Percentiles rank a stretch among this genome's conserved stretches.
phyloP scores from a whole-genome alignment of 2,888 invertebrate species.

The Noctua janthina region DNA sequence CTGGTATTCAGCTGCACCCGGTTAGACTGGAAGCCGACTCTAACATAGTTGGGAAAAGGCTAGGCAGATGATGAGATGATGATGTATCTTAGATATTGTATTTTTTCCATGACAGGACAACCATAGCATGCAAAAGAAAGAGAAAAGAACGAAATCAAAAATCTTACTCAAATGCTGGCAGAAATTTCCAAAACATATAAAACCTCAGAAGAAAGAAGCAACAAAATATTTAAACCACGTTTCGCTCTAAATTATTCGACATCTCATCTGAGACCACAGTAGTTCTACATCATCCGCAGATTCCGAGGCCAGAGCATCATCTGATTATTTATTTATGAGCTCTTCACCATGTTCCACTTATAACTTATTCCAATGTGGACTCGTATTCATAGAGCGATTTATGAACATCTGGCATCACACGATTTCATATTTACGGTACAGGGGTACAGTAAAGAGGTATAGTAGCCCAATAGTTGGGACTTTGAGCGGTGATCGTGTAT shows the following conservation, averaged over 20 bases:
- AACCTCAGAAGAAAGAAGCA: neutral
- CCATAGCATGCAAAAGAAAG: too few species aligned
- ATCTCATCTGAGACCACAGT: constrained; percentile 3
- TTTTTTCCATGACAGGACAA: neutral
- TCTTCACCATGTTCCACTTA: constrained; percentile 57
- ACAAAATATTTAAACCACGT: neutral
- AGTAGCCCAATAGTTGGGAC: constrained; percentile 12
- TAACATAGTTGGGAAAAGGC: too few species aligned
- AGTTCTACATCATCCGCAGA: constrained; percentile 19
- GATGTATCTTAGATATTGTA: too few species aligned
- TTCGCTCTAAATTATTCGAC: constrained; percentile 26
- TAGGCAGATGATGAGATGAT: too few species aligned
- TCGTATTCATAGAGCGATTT: constrained; percentile 53
- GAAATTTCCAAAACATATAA: neutral
- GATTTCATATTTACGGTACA: constrained; percentile 52
- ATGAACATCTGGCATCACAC: constrained; percentile 58
- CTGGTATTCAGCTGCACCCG: too few species aligned
- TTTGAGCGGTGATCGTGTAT: constrained; percentile 5
- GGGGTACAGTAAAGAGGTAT: constrained; percentile 1
- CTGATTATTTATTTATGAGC: constrained; percentile 62
- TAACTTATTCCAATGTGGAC: constrained; percentile 54
- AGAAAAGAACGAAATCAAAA: neutral
- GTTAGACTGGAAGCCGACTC: too few species aligned
- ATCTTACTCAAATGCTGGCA: neutral
- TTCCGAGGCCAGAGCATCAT: constrained; percentile 42